A percentile compares a stretch with the other conserved stretches of the same genome.
Evolutionary conservation across 2,797 vertebrate genomes (phyloP).

Genomic region (Heteromormyrus szaboi): DNA sequence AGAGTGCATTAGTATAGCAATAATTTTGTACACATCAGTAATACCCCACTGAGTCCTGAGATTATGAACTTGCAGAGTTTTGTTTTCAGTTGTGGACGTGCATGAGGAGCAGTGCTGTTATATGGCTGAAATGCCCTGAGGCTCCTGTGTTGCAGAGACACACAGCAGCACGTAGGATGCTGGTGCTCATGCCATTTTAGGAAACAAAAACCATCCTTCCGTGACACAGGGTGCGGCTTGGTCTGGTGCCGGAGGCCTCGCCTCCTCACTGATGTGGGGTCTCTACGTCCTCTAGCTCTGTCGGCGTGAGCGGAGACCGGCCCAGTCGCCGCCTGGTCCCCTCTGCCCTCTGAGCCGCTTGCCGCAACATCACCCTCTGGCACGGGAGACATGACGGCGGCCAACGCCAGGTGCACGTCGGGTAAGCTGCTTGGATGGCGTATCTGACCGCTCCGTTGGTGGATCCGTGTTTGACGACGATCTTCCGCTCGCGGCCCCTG

Average conservation of each 20-base stretch:
- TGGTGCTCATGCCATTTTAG: neutral
- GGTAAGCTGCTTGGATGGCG: slow-evolving; percentile 48
- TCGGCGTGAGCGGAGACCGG: slow-evolving; percentile 39
- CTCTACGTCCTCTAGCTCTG: slow-evolving; percentile 44
- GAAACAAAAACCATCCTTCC: neutral
- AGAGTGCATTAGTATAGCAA: neutral
- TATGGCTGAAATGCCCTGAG: neutral
- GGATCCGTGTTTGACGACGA: neutral
- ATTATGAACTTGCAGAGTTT: neutral
- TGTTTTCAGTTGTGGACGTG: neutral
- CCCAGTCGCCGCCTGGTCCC: neutral
- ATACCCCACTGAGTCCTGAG: neutral
- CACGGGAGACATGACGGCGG: slow-evolving; percentile 58
- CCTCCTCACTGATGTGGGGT: slow-evolving; percentile 27
- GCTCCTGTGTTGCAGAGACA: neutral
- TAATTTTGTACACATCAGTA: neutral
- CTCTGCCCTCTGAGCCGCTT: slow-evolving; percentile 20
- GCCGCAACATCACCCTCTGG: slow-evolving; percentile 40
- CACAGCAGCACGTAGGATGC: neutral
- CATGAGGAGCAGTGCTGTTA: neutral
- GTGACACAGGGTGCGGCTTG: neutral
- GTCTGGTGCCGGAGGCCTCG: neutral
- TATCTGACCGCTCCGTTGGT: neutral
- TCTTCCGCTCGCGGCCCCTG: neutral
- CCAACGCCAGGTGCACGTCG: slow-evolving; percentile 62